Evolutionary conservation across 2,797 vertebrate species (phyloP), one percentile per base, ranked within the genome.

Genomic region (Sparidentex hasta): DNA sequence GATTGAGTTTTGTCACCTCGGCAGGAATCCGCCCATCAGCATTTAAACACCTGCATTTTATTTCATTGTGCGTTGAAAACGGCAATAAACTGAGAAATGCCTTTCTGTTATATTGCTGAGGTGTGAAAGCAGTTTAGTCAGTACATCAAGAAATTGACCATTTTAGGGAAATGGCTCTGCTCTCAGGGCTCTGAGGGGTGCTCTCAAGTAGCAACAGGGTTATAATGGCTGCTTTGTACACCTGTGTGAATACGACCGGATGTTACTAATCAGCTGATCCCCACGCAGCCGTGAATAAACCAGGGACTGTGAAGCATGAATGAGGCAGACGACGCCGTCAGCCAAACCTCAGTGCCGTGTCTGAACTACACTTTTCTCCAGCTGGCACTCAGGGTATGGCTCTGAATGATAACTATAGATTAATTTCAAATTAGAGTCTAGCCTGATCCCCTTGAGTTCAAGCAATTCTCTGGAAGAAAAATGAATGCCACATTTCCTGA

Each of bases 331-430:
- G 20, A 71, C 23, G 12, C 16, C 29, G 2, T 70, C 71, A 57
- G 52, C 33, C n/a, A 38, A 71, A 38, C 50, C 18, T 65, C 12
- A 47, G 54, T 9, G 41, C 5, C 3, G 46, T 23, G 41, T 56
- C 57, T 69, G 46, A 58, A 52, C 7, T 5, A 23, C 20, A 47
- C 38, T 23, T 1, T 20, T 44, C 58, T 65, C 59, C 71, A 65
- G 74, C 55, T 61, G 66, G 27, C n/a, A 6, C 23, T 21, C 20
- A 20, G 58, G 47, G 47, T 54, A 65, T 69, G 65, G 52, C 21
- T 47, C 27, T 65, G 51, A 76, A 72, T 46, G 46, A 68, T 68
- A 68, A 64, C 13, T 33, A 62, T 48, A 52, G n/a, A 25, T 65
- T 20, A 1, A 57, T 73, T 70, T 46, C 4, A 65, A 58, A 29